Percentiles rank a stretch among this genome's conserved stretches.
Conservation (phyloP, 2,797 vertebrate genomes). For the Rhyacichthys aspro region DNA sequence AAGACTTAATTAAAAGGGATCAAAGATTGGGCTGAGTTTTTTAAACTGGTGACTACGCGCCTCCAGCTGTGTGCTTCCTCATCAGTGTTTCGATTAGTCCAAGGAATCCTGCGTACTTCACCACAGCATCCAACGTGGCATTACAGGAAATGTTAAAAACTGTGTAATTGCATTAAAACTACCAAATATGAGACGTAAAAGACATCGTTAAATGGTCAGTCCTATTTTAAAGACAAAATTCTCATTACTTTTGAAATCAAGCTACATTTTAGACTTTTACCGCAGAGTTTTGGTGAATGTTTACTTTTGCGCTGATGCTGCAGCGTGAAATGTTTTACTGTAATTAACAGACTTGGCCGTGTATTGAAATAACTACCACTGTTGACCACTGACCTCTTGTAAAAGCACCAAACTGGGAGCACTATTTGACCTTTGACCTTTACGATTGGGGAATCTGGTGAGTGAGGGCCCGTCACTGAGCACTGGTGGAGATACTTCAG, state of each 20-base stretch:
- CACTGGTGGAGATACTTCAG: conserved; percentile 8
- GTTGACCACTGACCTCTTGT: conserved; percentile 46
- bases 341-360: conserved; percentile 5
- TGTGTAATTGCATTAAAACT: not conserved
- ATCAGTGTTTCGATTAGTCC: conserved; percentile 5
- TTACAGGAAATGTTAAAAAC: not conserved
- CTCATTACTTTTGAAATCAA: not conserved
- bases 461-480: conserved; percentile 56
- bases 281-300: conserved; percentile 6
- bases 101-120: conserved; percentile 4
- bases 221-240: not conserved
- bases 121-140: not conserved
- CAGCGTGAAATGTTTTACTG: conserved; percentile 12
- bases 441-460: conserved; percentile 54
- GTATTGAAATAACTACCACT: conserved; percentile 11
- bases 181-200: not conserved
- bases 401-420: conserved; percentile 44
- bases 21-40: conserved; percentile 2
- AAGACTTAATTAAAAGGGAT: conserved; percentile 11
- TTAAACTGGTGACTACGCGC: conserved; percentile 21
- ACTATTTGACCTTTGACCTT: conserved; percentile 70
- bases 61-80: conserved; percentile 6
- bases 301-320: not conserved
- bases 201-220: not conserved
- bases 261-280: too few relatives aligned